Evolutionary conservation across 2,888 invertebrate genomes (phyloP), one percentile per base, ranked within the genome.

Genomic region (Agrochola macilenta): DNA sequence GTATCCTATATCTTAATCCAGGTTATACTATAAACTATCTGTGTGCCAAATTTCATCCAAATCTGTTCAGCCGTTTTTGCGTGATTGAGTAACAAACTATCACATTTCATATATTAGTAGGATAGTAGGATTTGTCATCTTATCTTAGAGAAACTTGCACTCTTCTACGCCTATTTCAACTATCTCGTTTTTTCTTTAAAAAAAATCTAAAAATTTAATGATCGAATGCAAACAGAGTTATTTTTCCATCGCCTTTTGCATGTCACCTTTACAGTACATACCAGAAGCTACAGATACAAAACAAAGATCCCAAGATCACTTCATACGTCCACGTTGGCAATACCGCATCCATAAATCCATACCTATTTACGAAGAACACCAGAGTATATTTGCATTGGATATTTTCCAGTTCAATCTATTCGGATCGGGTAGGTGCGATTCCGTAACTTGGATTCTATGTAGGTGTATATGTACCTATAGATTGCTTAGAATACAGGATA

Each of bases 391-490:
- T 93, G 93, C 93, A 93, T 94, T 92, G 91, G 92, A 93, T 94
- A 94, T 94, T 92, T 91, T 93, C 91, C 91, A 91, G 91, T 93
- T 89, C 94, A 94, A 94, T 94, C 92, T 92, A 92, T 87, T 87
- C 66, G 87, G 89, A 90, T 91, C 87, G 91, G 88, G 88, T 46
- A 88, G 90, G 88, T 88, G 89, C 86, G 86, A 89, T 86, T 87
- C 86, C 87, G 87, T 89, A 90, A 88, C 87, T 88, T 81, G 69
- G 76, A 74, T 79, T 69, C 79, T 74, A 79, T 65, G 30, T 80
- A 70, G n/a, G 12, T 49, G n/a, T 63, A 70, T 68, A 52, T 30
- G 39, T 74, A 30, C 30, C 30, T 30, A 63, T 63, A 57, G 9
- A 17, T 60, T 74, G 66, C 54, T 73, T 68, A 54, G 35, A 49